Base-by-base conservation (phyloP, 2,797 vertebrate species). In the Lacerta agilis region DNA sequence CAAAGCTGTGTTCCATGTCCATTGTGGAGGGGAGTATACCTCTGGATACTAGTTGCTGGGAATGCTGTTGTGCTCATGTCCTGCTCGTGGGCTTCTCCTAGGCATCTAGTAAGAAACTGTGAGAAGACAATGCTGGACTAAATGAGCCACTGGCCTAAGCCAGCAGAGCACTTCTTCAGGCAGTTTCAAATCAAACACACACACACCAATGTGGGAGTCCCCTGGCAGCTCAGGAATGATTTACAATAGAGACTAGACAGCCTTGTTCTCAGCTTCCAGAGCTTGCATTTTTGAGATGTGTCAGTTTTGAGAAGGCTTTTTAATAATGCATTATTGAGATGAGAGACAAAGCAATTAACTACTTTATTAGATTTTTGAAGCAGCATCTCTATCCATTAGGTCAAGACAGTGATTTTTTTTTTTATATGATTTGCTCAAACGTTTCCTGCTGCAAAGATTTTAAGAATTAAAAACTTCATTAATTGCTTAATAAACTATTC, bases 281-380 rank as follows among this genome's bases (percentile, higher is more conserved):
- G 33, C 85, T 86, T 67, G 33, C 33, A 89, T 58, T 81, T 88
- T 43, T 81, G 71, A 89, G 36, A 89, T 81, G n/a, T 82, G 88
- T 81, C 83, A 85, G 27, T 77, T 89, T 85, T 85, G 61, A 81
- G 61, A 75, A 76, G 71, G 29, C n/a, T 81, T 86, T 81, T 89
- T 81, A 85, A 88, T 82, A 89, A 86, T 85, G 78, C 78, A 86
- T 86, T 85, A 75, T 69, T 58, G 78, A 89, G 79, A 85, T 66
- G 55, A 84, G 83, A 81, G 88, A 86, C 78, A 81, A 85, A 89
- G 88, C 78, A 89, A 89, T 89, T 89, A 85, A 76, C 78, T 86
- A 55, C 29, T 81, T 86, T 86, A 89, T 89, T 85, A 77, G 71
- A 81, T 89, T 89, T 87, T 81, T 85, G 83, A 89, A 85, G 72